Percentiles rank a stretch among this genome's conserved stretches.
These are phyloP conservation scores for Lanistes nyassanus DNA, from an alignment of 1,140 invertebrate species.

Conservation along the genomic window DNA sequence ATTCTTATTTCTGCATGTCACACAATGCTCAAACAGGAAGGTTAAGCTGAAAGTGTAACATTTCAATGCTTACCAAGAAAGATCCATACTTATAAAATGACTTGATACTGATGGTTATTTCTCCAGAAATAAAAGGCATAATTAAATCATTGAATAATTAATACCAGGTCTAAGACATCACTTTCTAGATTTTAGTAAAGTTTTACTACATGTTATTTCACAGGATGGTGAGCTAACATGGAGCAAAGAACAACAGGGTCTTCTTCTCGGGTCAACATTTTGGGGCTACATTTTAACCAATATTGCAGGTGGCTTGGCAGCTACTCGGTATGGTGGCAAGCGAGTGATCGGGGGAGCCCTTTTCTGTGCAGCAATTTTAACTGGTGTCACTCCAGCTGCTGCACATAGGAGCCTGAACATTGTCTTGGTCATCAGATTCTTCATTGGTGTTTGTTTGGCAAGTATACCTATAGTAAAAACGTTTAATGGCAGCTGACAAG, in stretches of 20 bases:
- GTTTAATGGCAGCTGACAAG: not conserved
- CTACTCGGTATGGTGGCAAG: slow-evolving; percentile 81
- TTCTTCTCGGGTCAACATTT: slow-evolving; percentile 88
- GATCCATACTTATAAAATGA: no score
- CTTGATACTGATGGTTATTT: no score
- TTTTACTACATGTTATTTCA: not conserved
- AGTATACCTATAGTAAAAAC: not conserved
- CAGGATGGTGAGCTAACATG: slow-evolving; percentile 79
- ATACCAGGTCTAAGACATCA: no score
- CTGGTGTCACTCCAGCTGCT: slow-evolving; percentile 7
- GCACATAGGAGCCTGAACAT: slow-evolving; percentile 8
- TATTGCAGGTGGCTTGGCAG: slow-evolving; percentile 79
- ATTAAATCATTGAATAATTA: no score
- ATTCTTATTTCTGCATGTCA: no score
- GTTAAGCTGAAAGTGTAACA: no score
- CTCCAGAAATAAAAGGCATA: no score
- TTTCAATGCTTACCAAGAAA: no score
- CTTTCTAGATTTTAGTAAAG: no score
- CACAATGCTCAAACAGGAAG: no score
- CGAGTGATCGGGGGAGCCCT: slow-evolving; percentile 65
- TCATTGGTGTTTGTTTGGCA: slow-evolving; percentile 19
- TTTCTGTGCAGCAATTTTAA: not conserved
- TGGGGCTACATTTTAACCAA: slow-evolving; percentile 80
- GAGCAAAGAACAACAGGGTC: slow-evolving; percentile 80
- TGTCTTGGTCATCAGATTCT: slow-evolving; percentile 7